Base-by-base conservation (phyloP, 2,888 invertebrate genomes). In the Plebejus argus region DNA sequence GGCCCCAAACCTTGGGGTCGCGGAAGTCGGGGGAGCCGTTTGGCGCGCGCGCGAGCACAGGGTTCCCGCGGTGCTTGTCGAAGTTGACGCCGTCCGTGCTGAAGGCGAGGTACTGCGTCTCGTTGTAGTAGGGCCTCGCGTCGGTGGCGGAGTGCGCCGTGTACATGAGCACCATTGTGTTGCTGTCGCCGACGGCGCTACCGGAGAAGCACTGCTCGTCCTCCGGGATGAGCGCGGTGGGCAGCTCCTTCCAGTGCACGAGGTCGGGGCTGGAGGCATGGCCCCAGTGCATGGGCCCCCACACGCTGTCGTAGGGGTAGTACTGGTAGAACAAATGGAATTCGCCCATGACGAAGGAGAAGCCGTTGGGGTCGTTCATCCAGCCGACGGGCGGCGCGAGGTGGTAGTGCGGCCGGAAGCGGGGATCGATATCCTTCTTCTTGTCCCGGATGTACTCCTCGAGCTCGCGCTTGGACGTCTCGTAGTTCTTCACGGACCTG, bases 361-460 rank as follows among this genome's bases (percentile, higher is more conserved):
- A 93, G 8, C 95, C 95, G 79, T 95, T 95, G 0, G 95, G 95
- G 78, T 95, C 95, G 81, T 95, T 95, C 84, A 95, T 92, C 95
- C 95, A 95, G 18, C 95, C 95, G 0, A 93, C 91, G 0, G 93
- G 94, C 0, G 91, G 90, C 0, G 87, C 84, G 3, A 93, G 86
- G 80, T 94, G 94, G 79, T 92, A 94, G 2, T 88, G 88, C 5
- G 88, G 85, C 79, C 91, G 85, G 80, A 88, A 94, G 35, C 92
- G 85, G 1, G 85, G 88, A 77, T 91, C 90, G 8, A 94, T 88
- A 8, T 90, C 86, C 5, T 81, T 75, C 78, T 85, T 88, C 80
- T 89, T 90, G 8, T 83, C 82, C 75, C 85, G 82, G 58, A 93
- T 91, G 74, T 92, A 93, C 20, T 87, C 85, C 82, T 91, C 92